Percentiles rank a stretch among this genome's conserved stretches.
Conservation (phyloP, 2,888 invertebrate genomes). For the Nebria brevicollis region DNA sequence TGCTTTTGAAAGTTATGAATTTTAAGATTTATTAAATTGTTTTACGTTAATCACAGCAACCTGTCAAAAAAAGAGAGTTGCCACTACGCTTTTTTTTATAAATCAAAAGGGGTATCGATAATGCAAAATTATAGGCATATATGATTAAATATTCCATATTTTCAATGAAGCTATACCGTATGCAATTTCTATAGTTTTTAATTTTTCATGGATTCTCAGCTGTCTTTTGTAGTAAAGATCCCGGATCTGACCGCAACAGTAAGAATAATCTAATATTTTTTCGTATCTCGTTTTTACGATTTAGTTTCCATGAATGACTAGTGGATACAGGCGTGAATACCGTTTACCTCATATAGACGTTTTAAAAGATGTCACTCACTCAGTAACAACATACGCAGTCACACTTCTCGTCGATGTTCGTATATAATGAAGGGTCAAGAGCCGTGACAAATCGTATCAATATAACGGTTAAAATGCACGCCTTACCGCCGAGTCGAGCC, state of each 20-base stretch:
- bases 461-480: constrained; percentile 32
- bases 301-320: neutral
- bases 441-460: constrained; percentile 37
- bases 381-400: neutral
- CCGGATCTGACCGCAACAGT: neutral
- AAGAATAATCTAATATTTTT: neutral
- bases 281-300: neutral
- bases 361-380: constrained; percentile 16
- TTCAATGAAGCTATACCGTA: too few relatives aligned
- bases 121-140: too few relatives aligned
- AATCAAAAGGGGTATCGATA: too few relatives aligned
- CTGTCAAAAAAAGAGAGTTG: too few relatives aligned
- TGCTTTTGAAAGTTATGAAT: too few relatives aligned
- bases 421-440: constrained; percentile 36
- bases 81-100: too few relatives aligned
- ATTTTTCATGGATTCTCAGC: too few relatives aligned
- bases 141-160: too few relatives aligned
- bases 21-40: too few relatives aligned
- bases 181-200: too few relatives aligned
- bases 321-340: neutral
- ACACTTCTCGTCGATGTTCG: neutral
- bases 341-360: constrained; percentile 31
- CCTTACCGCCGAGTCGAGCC: neutral
- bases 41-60: too few relatives aligned
- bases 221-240: neutral